Evolutionary conservation across 2,888 invertebrate genomes (phyloP).

Genomic region (Actias luna): DNA sequence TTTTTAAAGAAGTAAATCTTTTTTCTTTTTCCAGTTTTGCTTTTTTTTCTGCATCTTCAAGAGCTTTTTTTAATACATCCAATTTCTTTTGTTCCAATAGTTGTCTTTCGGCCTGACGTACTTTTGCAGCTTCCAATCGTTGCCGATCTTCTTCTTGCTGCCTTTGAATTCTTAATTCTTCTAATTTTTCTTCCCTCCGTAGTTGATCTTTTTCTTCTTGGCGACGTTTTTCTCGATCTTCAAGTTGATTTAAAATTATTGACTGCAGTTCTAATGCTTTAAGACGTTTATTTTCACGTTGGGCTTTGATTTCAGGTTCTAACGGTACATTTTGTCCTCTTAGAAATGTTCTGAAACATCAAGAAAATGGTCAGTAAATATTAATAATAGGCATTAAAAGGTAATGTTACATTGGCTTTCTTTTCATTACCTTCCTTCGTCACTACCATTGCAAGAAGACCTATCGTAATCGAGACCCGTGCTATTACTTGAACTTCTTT

Average conservation of each 20-base stretch:
- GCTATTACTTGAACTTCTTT: slow-evolving; percentile 70
- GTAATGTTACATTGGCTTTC: neutral
- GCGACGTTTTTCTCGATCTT: slow-evolving; percentile 89
- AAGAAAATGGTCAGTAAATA: slow-evolving; percentile 25
- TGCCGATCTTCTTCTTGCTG: slow-evolving; percentile 87
- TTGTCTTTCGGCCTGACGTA: slow-evolving; percentile 84
- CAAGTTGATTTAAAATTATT: slow-evolving; percentile 91
- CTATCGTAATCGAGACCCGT: slow-evolving; percentile 72
- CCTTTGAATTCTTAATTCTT: slow-evolving; percentile 88
- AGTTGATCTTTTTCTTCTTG: slow-evolving; percentile 89
- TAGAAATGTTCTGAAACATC: slow-evolving; percentile 83
- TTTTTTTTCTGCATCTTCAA: slow-evolving; percentile 89
- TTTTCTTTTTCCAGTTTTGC: slow-evolving; percentile 86
- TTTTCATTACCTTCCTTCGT: slow-evolving; percentile 65
- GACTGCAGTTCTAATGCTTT: slow-evolving; percentile 93
- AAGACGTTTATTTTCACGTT: slow-evolving; percentile 90
- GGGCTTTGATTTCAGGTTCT: slow-evolving; percentile 89
- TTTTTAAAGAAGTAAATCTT: slow-evolving; percentile 61
- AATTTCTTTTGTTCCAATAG: slow-evolving; percentile 87
- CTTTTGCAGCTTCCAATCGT: slow-evolving; percentile 87
- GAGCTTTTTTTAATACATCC: slow-evolving; percentile 88
- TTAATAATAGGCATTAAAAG: neutral
- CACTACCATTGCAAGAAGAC: slow-evolving; percentile 73
- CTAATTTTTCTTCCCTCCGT: slow-evolving; percentile 89
- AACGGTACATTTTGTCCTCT: slow-evolving; percentile 93